Evolutionary conservation across 2,888 invertebrate genomes (phyloP).

Genomic region (Nipponacmea schrenckii): DNA sequence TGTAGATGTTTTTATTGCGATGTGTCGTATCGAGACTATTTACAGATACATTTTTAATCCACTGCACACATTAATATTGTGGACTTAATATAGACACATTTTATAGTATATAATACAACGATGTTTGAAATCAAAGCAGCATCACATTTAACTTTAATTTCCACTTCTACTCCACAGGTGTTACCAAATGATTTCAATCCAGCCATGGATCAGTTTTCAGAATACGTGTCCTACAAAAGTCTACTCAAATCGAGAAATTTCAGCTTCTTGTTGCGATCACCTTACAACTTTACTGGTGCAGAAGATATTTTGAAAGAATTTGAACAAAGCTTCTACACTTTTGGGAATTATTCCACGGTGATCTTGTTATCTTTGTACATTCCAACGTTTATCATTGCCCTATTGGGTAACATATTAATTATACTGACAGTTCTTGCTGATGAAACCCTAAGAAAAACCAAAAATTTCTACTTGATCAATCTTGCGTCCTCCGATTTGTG

Average conservation of each 20-base stretch:
- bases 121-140: too few species aligned
- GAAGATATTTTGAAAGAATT: slow-evolving; percentile 48
- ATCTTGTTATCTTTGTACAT: slow-evolving; percentile 51
- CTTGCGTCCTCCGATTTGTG: slow-evolving; percentile 81
- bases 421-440: slow-evolving; percentile 53
- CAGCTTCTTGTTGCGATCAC: slow-evolving; percentile 19
- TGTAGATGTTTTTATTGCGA: too few species aligned
- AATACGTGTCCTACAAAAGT: slow-evolving; percentile 38
- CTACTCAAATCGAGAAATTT: slow-evolving; percentile 33
- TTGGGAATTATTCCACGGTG: slow-evolving; percentile 45
- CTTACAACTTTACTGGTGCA: slow-evolving; percentile 44
- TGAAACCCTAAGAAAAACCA: slow-evolving; percentile 46
- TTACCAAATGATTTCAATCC: slow-evolving; percentile 16
- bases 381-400: slow-evolving; percentile 52
- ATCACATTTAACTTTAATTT: too few species aligned
- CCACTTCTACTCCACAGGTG: slow-evolving; percentile 9
- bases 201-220: slow-evolving; percentile 47
- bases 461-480: slow-evolving; percentile 79
- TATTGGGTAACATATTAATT: slow-evolving; percentile 53
- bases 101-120: too few species aligned
- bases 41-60: too few species aligned
- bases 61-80: too few species aligned
- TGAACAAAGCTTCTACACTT: slow-evolving; percentile 36
- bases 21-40: too few species aligned
- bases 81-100: too few species aligned